phyloP scores from a whole-genome alignment of 2,113 vertebrate species.

The Alligator mississippiensis region DNA sequence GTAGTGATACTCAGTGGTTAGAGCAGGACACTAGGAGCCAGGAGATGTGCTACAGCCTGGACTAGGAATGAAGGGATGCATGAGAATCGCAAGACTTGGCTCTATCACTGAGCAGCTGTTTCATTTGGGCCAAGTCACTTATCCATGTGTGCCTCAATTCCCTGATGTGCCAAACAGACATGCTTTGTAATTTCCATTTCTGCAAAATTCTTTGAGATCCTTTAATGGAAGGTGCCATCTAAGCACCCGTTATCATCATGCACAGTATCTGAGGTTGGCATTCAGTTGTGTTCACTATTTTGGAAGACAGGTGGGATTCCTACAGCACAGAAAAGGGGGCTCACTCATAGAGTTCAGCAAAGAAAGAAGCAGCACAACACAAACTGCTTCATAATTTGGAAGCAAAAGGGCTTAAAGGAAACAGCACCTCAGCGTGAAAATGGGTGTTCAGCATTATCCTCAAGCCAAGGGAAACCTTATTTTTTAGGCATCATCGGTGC shows the following conservation, averaged over 20 bases:
- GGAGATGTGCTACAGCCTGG: no score
- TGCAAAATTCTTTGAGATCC: no score
- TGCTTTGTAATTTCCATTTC: no score
- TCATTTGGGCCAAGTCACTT: no score
- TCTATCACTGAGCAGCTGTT: no score
- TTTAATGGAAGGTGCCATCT: no score
- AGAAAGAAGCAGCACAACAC: not conserved
- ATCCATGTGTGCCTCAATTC: no score
- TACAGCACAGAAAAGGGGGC: not conserved
- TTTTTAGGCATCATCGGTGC: not conserved
- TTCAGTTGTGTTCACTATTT: not conserved
- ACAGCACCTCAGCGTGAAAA: not conserved
- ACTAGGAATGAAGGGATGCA: no score
- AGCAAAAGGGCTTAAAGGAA: not conserved
- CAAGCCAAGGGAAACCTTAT: not conserved
- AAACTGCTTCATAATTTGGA: not conserved
- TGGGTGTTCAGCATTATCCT: not conserved
- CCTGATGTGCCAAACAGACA: no score
- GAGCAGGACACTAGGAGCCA: no score
- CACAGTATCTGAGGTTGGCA: not conserved
- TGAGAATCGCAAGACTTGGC: no score
- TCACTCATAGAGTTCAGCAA: not conserved
- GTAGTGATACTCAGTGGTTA: no score
- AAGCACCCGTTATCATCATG: not conserved
- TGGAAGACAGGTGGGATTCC: not conserved